phyloP scores from a whole-genome alignment of 35 echinoderm and acorn worm genomes.

The Apostichopus parvimensis region DNA sequence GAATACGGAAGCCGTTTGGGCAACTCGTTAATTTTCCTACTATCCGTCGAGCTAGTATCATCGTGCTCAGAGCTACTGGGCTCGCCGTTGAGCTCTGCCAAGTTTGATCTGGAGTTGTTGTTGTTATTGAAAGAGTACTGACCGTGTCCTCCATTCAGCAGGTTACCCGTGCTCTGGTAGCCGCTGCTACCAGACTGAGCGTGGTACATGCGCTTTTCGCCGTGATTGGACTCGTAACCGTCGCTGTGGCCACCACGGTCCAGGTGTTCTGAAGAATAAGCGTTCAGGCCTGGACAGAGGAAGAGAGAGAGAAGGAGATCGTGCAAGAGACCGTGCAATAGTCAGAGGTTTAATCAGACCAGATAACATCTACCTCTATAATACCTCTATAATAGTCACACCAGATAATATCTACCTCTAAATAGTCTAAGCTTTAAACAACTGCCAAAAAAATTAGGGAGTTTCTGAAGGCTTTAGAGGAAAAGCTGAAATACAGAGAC shows the following conservation, averaged over 20 bases:
- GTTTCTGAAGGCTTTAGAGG: too few species aligned
- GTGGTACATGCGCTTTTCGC: conserved; percentile 21
- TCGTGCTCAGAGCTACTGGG: conserved; percentile 4
- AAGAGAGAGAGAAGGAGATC: not conserved
- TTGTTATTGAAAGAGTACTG: conserved; percentile 61
- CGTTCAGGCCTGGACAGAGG: not conserved
- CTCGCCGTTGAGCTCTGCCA: conserved; percentile 8
- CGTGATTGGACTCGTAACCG: conserved; percentile 14
- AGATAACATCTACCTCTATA: too few species aligned
- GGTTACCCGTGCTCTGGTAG: conserved; percentile 53
- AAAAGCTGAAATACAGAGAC: too few species aligned
- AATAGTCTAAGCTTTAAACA: too few species aligned
- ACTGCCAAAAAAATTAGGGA: too few species aligned
- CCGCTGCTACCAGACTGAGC: conserved; percentile 53
- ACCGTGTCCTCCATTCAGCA: conserved; percentile 6
- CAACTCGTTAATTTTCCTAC: conserved; percentile 18
- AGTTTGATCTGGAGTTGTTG: conserved; percentile 7
- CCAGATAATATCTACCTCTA: too few species aligned
- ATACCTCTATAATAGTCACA: too few species aligned
- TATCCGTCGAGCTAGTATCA: not conserved
- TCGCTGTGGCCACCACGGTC: conserved; percentile 30
- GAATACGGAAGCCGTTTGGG: conserved; percentile 16
- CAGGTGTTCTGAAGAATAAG: conserved; percentile 38
- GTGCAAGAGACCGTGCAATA: not conserved
- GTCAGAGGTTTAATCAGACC: too few species aligned